A percentile compares a stretch with the other conserved stretches of the same genome.
Conservation (phyloP, 2,797 vertebrate species). For the Fringilla coelebs region DNA sequence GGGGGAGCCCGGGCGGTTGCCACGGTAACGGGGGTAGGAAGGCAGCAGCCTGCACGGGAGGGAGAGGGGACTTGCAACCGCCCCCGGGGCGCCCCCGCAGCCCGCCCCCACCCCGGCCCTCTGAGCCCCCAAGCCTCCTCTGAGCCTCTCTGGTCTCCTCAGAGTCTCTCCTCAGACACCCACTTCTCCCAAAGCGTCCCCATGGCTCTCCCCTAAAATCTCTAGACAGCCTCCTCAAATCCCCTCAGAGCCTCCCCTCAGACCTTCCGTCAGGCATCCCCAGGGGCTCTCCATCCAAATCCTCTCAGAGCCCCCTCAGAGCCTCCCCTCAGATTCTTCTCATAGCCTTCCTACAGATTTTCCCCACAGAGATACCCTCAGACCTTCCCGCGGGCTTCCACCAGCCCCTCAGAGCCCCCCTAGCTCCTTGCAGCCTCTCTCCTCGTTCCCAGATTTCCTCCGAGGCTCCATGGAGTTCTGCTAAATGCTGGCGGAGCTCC, state of each 20-base stretch:
- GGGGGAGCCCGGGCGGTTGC: constrained; percentile 72
- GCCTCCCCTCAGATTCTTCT: no score
- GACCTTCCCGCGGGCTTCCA: not conserved
- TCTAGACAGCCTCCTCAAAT: not conserved
- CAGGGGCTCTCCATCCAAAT: not conserved
- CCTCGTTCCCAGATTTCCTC: not conserved
- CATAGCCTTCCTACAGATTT: not conserved
- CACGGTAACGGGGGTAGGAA: constrained; percentile 69
- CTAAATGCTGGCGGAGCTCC: not conserved
- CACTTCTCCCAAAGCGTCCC: not conserved
- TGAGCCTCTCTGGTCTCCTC: not conserved
- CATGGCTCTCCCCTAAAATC: not conserved
- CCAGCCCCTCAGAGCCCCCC: not conserved
- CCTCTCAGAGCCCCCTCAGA: not conserved
- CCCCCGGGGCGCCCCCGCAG: not conserved
- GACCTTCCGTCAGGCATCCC: not conserved
- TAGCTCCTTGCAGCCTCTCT: not conserved
- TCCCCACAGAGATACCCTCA: not conserved
- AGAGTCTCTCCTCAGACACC: not conserved
- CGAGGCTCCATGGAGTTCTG: not conserved
- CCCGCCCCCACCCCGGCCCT: no score
- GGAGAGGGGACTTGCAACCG: not conserved
- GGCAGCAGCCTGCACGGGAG: constrained; percentile 52
- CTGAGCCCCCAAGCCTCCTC: not conserved
- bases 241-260: not conserved